Base-by-base conservation (phyloP, 2,113 vertebrate species). In the Scatophagus argus region DNA sequence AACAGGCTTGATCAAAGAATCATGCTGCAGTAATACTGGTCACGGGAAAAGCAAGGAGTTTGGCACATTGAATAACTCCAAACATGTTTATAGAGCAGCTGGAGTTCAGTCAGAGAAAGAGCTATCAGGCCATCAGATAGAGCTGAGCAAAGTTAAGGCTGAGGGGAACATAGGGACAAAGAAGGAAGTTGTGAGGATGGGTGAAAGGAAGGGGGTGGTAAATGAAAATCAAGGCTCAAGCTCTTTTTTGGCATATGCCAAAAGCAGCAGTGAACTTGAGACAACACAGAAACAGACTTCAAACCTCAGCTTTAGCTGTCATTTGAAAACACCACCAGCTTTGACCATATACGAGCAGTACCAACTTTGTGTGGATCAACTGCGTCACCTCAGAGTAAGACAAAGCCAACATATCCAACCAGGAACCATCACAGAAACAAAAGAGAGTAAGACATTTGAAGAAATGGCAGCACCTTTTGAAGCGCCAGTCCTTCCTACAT, bases 321-420 rank as follows among this genome's bases (percentile, higher is more conserved):
- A 39, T 32, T 36, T 77, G 5, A 65, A 81, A 64, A 59, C 46
- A 27, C 61, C 55, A 7, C 23, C 55, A 39, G 36, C 70, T 5
- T 7, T 87, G 5, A 88, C 83, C 68, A 77, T 91, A 12, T 89
- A 88, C 74, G 86, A 93, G 56, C 90, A 80, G 60, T 93, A 94
- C 78, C 87, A 92, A 39, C 86, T 85, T 34, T 95, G 74, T 79
- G 78, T 92, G 36, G 56, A 74, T 72, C 72, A 86, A 14, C 21
- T 93, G 64, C 83, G 74, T 34, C 60, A 38, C 6, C n/a, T 74
- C 29, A 77, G 64, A 69, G 8, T 4, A 23, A 47, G 38, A 38
- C 59, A 47, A 27, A 75, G 44, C 10, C 51, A 39, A 27, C 2
- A 19, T 38, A 49, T 7, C 0, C 8, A 76, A 43, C 13, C 23